A percentile compares a stretch with the other conserved stretches of the same genome.
phyloP scores from a whole-genome alignment of 2,888 invertebrate genomes.

The Synanthedon vespiformis region DNA sequence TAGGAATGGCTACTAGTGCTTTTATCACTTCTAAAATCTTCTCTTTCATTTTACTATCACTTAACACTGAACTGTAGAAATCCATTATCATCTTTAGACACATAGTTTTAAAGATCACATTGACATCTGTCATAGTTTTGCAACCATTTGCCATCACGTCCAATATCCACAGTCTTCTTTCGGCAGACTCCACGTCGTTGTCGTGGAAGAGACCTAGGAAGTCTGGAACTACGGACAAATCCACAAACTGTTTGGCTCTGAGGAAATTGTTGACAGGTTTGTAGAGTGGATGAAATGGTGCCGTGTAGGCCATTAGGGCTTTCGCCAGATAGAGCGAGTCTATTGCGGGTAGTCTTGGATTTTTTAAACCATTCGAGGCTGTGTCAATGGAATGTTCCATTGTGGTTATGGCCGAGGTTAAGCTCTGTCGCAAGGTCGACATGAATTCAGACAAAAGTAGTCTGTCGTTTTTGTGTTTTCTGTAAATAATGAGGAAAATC shows the following conservation, averaged over 20 bases:
- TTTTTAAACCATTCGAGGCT: slow-evolving; percentile 21
- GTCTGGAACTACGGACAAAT: slow-evolving; percentile 87
- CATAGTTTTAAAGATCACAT: slow-evolving; percentile 78
- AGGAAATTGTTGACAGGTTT: slow-evolving; percentile 82
- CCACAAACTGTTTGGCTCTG: slow-evolving; percentile 80
- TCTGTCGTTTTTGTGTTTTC: slow-evolving; percentile 73
- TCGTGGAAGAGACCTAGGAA: slow-evolving; percentile 87
- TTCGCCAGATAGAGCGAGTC: slow-evolving; percentile 78
- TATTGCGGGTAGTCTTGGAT: slow-evolving; percentile 69
- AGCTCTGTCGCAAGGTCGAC: slow-evolving; percentile 75
- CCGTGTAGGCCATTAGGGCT: slow-evolving; percentile 77
- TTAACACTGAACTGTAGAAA: slow-evolving; percentile 73
- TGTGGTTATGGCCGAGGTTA: slow-evolving; percentile 38
- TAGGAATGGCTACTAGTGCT: slow-evolving; percentile 73
- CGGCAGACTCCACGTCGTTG: slow-evolving; percentile 75
- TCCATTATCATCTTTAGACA: slow-evolving; percentile 83
- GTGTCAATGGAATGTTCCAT: slow-evolving; percentile 13
- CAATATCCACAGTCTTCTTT: slow-evolving; percentile 83
- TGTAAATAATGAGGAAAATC: slow-evolving; percentile 16
- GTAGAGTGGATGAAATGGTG: slow-evolving; percentile 82
- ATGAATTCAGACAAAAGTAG: slow-evolving; percentile 76
- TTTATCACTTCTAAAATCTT: slow-evolving; percentile 75
- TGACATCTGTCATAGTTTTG: slow-evolving; percentile 79
- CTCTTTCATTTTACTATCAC: slow-evolving; percentile 73
- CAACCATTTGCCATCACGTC: slow-evolving; percentile 82